Evolutionary conservation across 2,113 vertebrate genomes (phyloP).

Genomic region (Morone saxatilis): DNA sequence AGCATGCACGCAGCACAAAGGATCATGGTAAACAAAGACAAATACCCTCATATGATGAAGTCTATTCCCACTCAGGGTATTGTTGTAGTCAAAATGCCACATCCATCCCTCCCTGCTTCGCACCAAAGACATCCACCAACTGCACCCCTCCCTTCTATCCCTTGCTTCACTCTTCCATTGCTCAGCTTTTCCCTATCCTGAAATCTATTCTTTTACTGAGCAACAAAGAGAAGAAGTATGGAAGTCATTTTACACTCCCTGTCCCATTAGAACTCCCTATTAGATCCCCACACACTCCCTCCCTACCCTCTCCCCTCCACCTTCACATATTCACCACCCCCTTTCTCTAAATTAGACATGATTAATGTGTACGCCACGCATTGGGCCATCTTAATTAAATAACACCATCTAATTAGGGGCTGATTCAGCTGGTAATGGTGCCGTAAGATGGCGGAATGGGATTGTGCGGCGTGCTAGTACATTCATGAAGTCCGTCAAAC

Average conservation of each 20-base stretch:
- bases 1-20: constrained; percentile 56
- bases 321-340: constrained; percentile 32
- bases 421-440: constrained; percentile 88
- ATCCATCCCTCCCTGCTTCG: constrained; percentile 44
- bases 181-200: background rate
- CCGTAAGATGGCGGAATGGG: constrained; percentile 76
- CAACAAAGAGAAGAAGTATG: constrained; percentile 20
- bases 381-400: constrained; percentile 91
- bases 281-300: constrained; percentile 14
- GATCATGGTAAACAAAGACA: constrained; percentile 69
- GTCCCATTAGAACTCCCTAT: constrained; percentile 27
- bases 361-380: constrained; percentile 87
- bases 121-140: constrained; percentile 43
- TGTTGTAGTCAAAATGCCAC: constrained; percentile 58
- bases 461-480: constrained; percentile 59
- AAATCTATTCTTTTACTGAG: background rate
- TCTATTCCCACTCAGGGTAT: constrained; percentile 75
- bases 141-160: constrained; percentile 12
- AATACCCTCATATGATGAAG: constrained; percentile 63
- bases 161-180: background rate
- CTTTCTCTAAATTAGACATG: constrained; percentile 84
- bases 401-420: constrained; percentile 89
- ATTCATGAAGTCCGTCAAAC: constrained; percentile 62
- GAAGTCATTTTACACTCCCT: constrained; percentile 20
- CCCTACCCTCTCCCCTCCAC: constrained; percentile 11